Conservation (phyloP, 1,140 invertebrate genomes). For the Delia radicum region DNA sequence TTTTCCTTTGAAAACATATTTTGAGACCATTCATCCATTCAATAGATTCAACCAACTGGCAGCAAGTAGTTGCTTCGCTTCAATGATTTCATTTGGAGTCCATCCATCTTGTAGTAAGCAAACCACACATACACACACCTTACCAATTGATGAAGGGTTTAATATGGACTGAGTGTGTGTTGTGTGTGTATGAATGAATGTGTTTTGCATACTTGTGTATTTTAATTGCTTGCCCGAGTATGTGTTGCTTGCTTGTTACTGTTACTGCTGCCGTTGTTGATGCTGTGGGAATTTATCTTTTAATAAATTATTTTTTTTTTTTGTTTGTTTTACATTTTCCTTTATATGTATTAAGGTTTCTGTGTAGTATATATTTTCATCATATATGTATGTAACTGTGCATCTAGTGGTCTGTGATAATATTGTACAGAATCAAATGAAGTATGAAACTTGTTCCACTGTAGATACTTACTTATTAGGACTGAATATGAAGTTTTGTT, state of each 20-base stretch:
- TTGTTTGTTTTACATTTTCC: no score
- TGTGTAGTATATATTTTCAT: no score
- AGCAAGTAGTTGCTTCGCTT: slow-evolving; percentile 23
- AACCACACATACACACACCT: not conserved
- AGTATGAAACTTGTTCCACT: slow-evolving; percentile 1
- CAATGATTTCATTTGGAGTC: slow-evolving; percentile 13
- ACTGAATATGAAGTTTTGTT: no score
- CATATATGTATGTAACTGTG: no score
- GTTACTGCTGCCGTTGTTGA: not conserved
- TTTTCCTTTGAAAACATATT: slow-evolving; percentile 18
- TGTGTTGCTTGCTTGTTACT: not conserved
- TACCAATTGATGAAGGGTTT: not conserved
- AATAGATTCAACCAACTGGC: slow-evolving; percentile 21
- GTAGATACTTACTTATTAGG: no score
- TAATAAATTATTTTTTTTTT: slow-evolving; percentile 20
- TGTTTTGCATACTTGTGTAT: slow-evolving; percentile 7
- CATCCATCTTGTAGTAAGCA: slow-evolving; percentile 16
- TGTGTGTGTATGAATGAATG: not conserved
- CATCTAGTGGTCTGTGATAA: not conserved
- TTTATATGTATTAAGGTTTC: no score
- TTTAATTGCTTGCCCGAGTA: slow-evolving; percentile 8
- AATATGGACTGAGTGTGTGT: not conserved
- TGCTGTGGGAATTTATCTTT: slow-evolving; percentile 20
- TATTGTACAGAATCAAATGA: not conserved
- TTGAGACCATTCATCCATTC: slow-evolving; percentile 20